Base-by-base conservation (phyloP, 2,797 vertebrate species). In the Nyctibius grandis region DNA sequence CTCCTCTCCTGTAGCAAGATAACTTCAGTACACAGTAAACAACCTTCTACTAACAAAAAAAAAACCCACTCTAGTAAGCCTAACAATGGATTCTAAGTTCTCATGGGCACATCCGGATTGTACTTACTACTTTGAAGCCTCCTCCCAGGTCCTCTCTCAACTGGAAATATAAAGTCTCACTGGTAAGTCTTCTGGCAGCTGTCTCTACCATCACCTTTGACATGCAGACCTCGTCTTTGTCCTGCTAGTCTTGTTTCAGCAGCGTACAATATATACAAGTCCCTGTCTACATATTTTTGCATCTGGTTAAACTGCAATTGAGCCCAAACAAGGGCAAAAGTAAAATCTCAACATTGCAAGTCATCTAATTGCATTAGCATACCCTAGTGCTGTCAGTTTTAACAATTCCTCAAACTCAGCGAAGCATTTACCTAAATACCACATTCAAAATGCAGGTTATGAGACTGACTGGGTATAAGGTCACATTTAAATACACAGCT, bases 401-500 rank as follows among this genome's bases (percentile, higher is more conserved):
- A 88, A 65, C 73, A 88, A 73, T 33, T 80, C 50, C 65, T 93
- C 61, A 65, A 69, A 53, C 45, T 59, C 91, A 61, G 44, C 0
- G 0, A 81, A 85, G 23, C 82, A 54, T 77, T 84, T 80, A 83
- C 61, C 64, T 72, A 91, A 94, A 89, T 80, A 75, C 31, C 91
- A 57, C 9, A 25, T 47, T 78, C 34, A 88, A 81, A 85, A 72
- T 15, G 31, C 57, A 74, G 33, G 50, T 79, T 88, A 68, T 0
- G 2, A 91, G 70, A 54, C 47, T 69, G 50, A 42, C 48, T 61
- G 61, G 12, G 7, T 80, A 54, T 61, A 95, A 90, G 76, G 94
- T 93, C 91, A 88, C 76, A 86, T 95, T 90, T 90, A 88, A 95
- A 93, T 69, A 72, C 38, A 78, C 76, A 93, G 57, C 40, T 89